Evolutionary conservation across 1,140 invertebrate species (phyloP), one percentile per base, ranked within the genome.

Genomic region (Ptiloglossa arizonensis): DNA sequence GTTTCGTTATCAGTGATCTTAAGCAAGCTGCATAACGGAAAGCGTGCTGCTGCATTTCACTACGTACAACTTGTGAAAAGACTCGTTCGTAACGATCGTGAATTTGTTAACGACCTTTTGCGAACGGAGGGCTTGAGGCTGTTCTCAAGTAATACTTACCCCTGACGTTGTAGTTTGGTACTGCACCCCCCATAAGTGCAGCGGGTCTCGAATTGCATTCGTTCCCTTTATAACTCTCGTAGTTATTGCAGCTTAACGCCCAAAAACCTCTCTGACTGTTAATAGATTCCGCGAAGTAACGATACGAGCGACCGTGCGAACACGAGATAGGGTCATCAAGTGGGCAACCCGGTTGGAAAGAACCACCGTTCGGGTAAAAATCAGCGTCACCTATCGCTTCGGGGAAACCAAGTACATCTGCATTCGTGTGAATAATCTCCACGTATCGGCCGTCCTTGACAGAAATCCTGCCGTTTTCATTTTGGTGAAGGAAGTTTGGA

Each of bases 321-420:
- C 81, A 90, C 32, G 67, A 60, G 62, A 74, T 62, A 19, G 29
- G 63, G 5, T 66, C 0, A 56, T 88, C 79, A 0, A 70, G 0
- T 0, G 27, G 0, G 41, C 93, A 93, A 0, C 92, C 92, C 0
- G 74, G 24, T 82, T 93, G 92, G 6, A 15, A 60, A 0, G 22
- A 8, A 1, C 93, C 92, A 1, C 94, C 94, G 78, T 95, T 95
- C 0, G 94, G 94, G 78, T 94, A 95, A 83, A 94, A 95, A 74
- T 95, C 94, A 19, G 89, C 88, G 44, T 94, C 88, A 0, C 94
- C 94, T 29, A 91, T 81, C 0, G 88, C 50, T 0, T 22, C 2
- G 0, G 81, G 6, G 29, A 83, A 89, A 5, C 92, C 92, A 0
- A 89, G 79, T 0, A 86, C 0, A 2, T 89, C 90, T 0, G 80